A percentile compares a stretch with the other conserved stretches of the same genome.
These are phyloP conservation scores for Elaphurus davidianus DNA, from an alignment of 2,113 vertebrate genomes.

Conservation along the genomic window DNA sequence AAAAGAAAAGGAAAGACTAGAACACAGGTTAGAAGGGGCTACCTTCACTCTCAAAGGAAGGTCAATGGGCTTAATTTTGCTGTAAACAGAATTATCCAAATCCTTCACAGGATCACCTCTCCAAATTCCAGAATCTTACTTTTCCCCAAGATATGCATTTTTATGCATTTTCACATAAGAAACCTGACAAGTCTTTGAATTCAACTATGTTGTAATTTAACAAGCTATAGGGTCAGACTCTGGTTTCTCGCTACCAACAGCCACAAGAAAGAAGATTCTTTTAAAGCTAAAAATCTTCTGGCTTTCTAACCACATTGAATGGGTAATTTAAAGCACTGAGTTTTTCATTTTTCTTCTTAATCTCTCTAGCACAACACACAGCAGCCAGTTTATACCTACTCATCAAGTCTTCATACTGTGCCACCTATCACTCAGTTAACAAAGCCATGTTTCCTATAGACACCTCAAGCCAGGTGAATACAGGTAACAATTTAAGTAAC, in stretches of 20 bases:
- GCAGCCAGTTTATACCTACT: not conserved
- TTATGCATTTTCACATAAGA: not conserved
- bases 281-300: conserved; percentile 8
- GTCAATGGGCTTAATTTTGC: not conserved
- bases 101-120: not conserved
- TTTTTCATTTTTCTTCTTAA: not conserved
- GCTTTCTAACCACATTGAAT: not conserved
- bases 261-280: conserved; percentile 14
- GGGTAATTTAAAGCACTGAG: not conserved
- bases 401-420: not conserved
- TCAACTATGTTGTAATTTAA: conserved; percentile 22
- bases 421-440: not conserved
- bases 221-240: not conserved
- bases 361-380: not conserved
- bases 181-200: not conserved
- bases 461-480: not conserved
- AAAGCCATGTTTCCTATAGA: not conserved
- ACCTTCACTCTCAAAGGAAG: not conserved
- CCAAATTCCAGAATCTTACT: not conserved
- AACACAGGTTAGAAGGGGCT: not conserved
- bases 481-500: not conserved
- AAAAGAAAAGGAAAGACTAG: not conserved
- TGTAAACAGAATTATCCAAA: not conserved
- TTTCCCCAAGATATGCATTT: not conserved
- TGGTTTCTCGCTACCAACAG: not conserved